These are phyloP conservation scores for Nomada fucata DNA, from an alignment of 2,888 invertebrate species.

Conservation along the genomic window DNA sequence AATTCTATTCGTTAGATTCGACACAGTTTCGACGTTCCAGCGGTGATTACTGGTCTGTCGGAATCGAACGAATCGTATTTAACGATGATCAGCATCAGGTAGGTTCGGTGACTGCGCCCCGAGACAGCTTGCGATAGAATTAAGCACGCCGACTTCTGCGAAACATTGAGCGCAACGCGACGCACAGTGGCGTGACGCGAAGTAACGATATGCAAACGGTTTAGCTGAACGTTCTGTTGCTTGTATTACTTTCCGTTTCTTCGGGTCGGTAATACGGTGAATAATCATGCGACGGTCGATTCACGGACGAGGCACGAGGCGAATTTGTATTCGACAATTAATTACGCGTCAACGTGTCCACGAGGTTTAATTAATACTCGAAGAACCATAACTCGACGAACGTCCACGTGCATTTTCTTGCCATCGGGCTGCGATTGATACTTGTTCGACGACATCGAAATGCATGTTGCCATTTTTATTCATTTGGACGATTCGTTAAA, in stretches of 20 bases:
- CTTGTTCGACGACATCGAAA: conserved; percentile 3
- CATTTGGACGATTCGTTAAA: not conserved
- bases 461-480: not conserved
- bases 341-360: conserved; percentile 41
- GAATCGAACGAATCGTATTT: not conserved
- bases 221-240: conserved; percentile 40
- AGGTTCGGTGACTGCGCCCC: conserved; percentile 2
- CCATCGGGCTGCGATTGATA: not conserved
- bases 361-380: conserved; percentile 35
- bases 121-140: conserved; percentile 8
- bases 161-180: conserved; percentile 42
- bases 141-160: conserved; percentile 36
- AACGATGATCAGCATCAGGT: not conserved
- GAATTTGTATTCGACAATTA: conserved; percentile 44
- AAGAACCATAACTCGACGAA: conserved; percentile 7
- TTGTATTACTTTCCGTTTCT: conserved; percentile 56
- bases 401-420: not conserved
- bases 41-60: too few species aligned
- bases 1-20: not conserved
- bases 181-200: conserved; percentile 39
- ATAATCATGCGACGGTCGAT: conserved; percentile 6
- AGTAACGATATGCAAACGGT: conserved; percentile 41
- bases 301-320: not conserved
- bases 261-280: conserved; percentile 28
- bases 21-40: not conserved